Evolutionary conservation across 2,888 invertebrate species (phyloP).

Genomic region (Eristalis arbustorum): DNA sequence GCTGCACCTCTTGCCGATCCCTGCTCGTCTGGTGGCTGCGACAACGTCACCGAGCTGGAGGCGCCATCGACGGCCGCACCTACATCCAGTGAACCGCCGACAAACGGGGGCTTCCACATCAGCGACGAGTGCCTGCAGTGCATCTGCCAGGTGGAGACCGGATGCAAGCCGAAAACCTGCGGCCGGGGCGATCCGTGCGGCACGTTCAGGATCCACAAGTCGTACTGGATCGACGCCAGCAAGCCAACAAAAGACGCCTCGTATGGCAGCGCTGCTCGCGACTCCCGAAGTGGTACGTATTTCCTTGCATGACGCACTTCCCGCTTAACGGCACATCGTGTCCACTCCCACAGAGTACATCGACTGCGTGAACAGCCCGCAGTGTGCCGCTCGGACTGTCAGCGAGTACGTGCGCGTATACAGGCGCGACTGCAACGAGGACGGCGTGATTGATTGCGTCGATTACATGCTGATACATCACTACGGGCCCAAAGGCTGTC

Average conservation of each 20-base stretch:
- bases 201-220: conserved; percentile 73
- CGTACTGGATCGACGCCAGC: conserved; percentile 76
- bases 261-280: not conserved
- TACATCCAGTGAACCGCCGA: not conserved
- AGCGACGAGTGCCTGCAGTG: conserved; percentile 74
- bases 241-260: conserved; percentile 52
- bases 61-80: no score
- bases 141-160: conserved; percentile 73
- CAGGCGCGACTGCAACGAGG: conserved; percentile 74
- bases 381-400: conserved; percentile 73
- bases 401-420: conserved; percentile 71
- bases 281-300: conserved; percentile 31
- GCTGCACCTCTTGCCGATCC: conserved; percentile 1
- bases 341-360: conserved; percentile 73
- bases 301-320: not conserved
- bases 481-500: conserved; percentile 74
- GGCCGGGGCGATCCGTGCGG: conserved; percentile 70
- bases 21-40: not conserved
- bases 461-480: conserved; percentile 74
- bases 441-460: conserved; percentile 75
- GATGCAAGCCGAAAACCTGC: conserved; percentile 70
- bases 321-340: not conserved
- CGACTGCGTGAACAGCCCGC: conserved; percentile 73
- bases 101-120: conserved; percentile 9
- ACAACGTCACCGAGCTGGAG: no score